These are phyloP conservation scores for Corydoras sp. DNA, from an alignment of 2,113 vertebrate species.

Conservation along the genomic window DNA sequence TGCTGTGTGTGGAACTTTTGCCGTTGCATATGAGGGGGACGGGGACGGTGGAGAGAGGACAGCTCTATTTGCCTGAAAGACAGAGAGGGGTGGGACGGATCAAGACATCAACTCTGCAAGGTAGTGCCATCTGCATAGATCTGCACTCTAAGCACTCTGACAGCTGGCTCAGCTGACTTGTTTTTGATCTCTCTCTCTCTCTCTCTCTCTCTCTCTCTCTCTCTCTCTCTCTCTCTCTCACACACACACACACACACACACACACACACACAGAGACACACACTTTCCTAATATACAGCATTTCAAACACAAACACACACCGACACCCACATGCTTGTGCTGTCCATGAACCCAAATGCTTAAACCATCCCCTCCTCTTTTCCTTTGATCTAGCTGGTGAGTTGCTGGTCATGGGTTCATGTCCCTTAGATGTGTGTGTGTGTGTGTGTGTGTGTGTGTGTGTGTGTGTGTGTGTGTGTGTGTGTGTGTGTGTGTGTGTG, in stretches of 20 bases:
- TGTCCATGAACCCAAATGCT: constrained; percentile 50
- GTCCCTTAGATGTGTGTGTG: constrained; percentile 56
- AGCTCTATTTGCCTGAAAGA: too few relatives aligned
- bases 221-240: background rate
- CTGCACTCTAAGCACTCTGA: constrained; percentile 22
- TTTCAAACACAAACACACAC: constrained; percentile 7
- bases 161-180: constrained; percentile 26
- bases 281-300: background rate
- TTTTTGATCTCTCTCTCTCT: constrained; percentile 12
- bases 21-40: too few relatives aligned
- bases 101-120: too few relatives aligned
- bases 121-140: too few relatives aligned
- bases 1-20: too few relatives aligned
- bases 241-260: too few relatives aligned
- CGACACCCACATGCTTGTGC: background rate
- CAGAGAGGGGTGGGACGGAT: too few relatives aligned
- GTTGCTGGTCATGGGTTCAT: constrained; percentile 38
- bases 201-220: background rate
- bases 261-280: too few relatives aligned
- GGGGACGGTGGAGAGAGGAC: too few relatives aligned
- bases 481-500: constrained; percentile 48
- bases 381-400: constrained; percentile 21
- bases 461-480: constrained; percentile 44
- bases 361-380: constrained; percentile 46
- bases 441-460: constrained; percentile 45